Evolutionary conservation across 2,888 invertebrate species (phyloP).

Genomic region (Leucophenga maculata): DNA sequence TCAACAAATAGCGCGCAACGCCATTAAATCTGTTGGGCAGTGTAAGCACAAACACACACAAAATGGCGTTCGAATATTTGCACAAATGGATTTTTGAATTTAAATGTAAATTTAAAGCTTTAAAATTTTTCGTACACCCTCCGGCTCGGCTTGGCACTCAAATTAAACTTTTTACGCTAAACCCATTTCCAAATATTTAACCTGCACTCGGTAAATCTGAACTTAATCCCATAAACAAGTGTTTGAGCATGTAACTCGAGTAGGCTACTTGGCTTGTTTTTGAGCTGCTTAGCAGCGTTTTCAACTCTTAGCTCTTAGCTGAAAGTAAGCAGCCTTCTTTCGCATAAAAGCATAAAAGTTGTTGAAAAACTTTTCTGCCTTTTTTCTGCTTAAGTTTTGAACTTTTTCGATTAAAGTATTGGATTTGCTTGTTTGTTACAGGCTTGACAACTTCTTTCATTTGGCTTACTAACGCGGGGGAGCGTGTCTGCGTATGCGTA

Average conservation of each 20-base stretch:
- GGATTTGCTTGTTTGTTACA: neutral
- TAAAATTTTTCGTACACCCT: too few relatives aligned
- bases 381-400: neutral
- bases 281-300: neutral
- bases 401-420: conserved; percentile 19
- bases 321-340: neutral
- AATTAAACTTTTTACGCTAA: neutral
- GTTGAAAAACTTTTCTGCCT: neutral
- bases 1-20: neutral
- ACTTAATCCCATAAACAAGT: conserved; percentile 13
- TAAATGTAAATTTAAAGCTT: neutral
- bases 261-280: neutral
- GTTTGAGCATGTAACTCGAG: neutral
- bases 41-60: too few relatives aligned
- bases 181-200: neutral
- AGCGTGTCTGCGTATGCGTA: neutral
- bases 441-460: neutral
- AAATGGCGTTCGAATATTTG: too few relatives aligned
- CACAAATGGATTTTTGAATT: too few relatives aligned
- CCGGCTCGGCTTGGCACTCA: too few relatives aligned
- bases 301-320: neutral
- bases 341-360: neutral
- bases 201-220: neutral
- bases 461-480: neutral
- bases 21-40: too few relatives aligned